Base-by-base conservation (phyloP, 37 sponge, comb jelly and placozoan species). In the Geodia barretti region DNA sequence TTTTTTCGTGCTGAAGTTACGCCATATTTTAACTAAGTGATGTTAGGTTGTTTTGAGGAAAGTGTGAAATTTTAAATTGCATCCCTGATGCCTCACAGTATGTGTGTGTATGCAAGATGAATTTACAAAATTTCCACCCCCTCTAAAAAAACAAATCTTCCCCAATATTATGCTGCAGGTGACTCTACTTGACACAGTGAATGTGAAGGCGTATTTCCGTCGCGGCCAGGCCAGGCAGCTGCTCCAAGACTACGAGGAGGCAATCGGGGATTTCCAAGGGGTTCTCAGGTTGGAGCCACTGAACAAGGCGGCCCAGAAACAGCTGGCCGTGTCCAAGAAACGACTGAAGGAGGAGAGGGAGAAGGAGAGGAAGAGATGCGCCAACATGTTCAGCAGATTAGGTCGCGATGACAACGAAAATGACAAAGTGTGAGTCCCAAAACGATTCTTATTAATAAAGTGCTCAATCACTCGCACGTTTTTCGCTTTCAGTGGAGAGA, bases 201-300 rank as follows among this genome's bases (percentile, higher is more conserved):
- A 98, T 69, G 68, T 95, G 37, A 98, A 98, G 68, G 96, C 92
- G n/a, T 83, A 85, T 36, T 98, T 93, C 71, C 90, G 98, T 72
- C 73, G 80, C 68, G 98, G 96, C 0, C 96, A 95, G 92, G 95
- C 95, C 23, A 73, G 75, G 23, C 47, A 75, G 33, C 59, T 68
- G 68, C 83, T 90, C 29, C 90, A 94, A 62, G 92, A 97, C 41
- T 98, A 81, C 77, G 81, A 80, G 8, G 89, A 89, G 14, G 95
- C 98, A n/a, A 72, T 88, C 32, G 62, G 40, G 7, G 87, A 83
- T 59, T 96, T 96, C 71, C 76, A 98, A 25, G 83, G 85, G 23
- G 94, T 94, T 24, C 78, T 94, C 23, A 83, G 83, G 78, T 47
- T 91, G 68, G 99, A 98, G 43, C 88, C 96, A 1, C 64, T 79